Evolutionary conservation across 2,797 vertebrate genomes (phyloP).

Genomic region (Coccyzus lansbergi): DNA sequence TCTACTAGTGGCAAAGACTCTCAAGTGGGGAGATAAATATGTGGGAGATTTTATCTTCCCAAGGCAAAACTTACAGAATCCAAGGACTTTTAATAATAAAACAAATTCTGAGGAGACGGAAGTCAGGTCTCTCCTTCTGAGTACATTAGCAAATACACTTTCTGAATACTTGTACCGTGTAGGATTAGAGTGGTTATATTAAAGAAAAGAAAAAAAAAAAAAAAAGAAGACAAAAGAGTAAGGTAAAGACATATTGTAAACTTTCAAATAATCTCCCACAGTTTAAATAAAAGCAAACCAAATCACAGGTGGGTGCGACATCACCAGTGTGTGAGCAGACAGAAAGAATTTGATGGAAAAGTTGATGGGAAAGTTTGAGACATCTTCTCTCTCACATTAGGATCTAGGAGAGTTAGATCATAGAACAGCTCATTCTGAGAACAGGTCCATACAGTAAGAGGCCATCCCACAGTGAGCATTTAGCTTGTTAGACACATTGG

Average conservation of each 20-base stretch:
- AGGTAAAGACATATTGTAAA: neutral
- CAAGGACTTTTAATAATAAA: neutral
- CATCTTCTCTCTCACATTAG: neutral
- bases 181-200: neutral
- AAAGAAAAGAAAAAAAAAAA: neutral
- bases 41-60: neutral
- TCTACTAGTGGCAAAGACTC: neutral
- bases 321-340: neutral
- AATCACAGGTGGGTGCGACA: neutral
- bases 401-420: neutral
- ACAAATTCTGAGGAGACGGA: neutral
- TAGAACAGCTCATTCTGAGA: neutral
- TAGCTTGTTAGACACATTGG: neutral
- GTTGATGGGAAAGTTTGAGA: neutral
- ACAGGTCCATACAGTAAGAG: neutral
- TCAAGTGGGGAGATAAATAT: neutral
- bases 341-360: neutral
- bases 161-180: neutral
- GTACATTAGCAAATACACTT: neutral
- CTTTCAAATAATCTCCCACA: neutral
- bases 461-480: neutral
- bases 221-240: neutral
- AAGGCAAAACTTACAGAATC: neutral
- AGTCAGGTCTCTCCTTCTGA: neutral
- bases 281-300: neutral